These are phyloP conservation scores for Distichodus sexfasciatus DNA, from an alignment of 2,797 vertebrate genomes.

Conservation along the genomic window DNA sequence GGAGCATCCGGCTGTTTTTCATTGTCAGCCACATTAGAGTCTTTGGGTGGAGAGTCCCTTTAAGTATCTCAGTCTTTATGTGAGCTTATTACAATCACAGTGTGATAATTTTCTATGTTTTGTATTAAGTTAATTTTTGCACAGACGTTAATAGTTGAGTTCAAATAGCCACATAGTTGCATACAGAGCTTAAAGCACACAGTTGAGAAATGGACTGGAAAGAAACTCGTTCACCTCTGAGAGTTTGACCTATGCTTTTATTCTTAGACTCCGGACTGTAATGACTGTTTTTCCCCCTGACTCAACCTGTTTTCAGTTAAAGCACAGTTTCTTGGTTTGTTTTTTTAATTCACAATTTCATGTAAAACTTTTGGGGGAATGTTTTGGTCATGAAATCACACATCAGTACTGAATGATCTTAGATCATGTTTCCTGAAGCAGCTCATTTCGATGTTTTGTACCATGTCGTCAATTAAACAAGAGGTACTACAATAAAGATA, in stretches of 20 bases:
- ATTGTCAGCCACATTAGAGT: too few relatives aligned
- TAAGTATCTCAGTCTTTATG: slow-evolving; percentile 3
- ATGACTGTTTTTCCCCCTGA: not conserved
- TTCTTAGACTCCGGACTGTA: slow-evolving; percentile 8
- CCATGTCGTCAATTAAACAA: not conserved
- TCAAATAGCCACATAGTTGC: not conserved
- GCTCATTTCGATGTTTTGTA: not conserved
- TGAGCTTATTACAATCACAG: slow-evolving; percentile 19
- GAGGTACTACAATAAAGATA: not conserved
- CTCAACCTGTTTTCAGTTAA: not conserved
- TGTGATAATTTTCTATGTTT: slow-evolving; percentile 7
- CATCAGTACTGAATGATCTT: not conserved
- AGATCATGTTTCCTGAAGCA: too few relatives aligned
- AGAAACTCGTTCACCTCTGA: not conserved
- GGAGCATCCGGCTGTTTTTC: too few relatives aligned
- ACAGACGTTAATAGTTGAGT: not conserved
- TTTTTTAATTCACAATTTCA: too few relatives aligned
- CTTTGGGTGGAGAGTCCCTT: too few relatives aligned
- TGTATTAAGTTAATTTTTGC: not conserved
- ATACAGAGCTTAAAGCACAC: not conserved
- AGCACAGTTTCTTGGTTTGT: not conserved
- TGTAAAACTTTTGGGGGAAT: too few relatives aligned
- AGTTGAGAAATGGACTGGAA: slow-evolving; percentile 18
- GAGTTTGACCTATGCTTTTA: not conserved
- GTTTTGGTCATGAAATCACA: not conserved